phyloP scores from a whole-genome alignment of 2,888 invertebrate genomes.

The Plagiodera versicolora region DNA sequence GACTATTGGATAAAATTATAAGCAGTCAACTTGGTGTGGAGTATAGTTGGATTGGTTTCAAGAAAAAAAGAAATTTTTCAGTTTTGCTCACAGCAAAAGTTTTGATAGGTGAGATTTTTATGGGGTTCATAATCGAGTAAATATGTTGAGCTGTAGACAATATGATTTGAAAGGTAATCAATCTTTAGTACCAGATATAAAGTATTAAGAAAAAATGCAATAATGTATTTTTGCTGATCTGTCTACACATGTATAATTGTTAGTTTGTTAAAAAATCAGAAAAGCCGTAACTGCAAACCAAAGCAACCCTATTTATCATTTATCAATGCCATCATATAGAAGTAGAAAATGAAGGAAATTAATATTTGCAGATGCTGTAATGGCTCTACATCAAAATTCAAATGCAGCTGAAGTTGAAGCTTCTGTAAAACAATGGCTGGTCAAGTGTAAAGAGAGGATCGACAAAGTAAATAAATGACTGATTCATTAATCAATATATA shows the following conservation, averaged over 20 bases:
- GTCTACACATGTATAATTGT: no score
- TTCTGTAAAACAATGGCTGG: not conserved
- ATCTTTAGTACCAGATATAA: no score
- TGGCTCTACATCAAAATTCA: not conserved
- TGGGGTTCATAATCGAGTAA: not conserved
- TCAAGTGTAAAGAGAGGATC: not conserved
- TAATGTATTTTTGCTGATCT: no score
- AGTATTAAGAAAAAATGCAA: no score
- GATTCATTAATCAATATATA: not conserved
- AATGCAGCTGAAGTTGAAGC: slow-evolving; percentile 3
- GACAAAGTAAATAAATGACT: not conserved
- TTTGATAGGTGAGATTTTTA: slow-evolving; percentile 2
- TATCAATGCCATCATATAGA: not conserved
- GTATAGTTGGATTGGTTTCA: slow-evolving; percentile 10
- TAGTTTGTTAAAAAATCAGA: no score
- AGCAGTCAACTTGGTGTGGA: slow-evolving; percentile 4
- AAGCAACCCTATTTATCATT: no score
- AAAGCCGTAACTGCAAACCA: no score
- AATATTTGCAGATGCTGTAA: slow-evolving; percentile 2
- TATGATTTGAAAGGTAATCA: not conserved
- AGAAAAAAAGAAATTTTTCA: slow-evolving; percentile 2
- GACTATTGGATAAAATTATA: slow-evolving; percentile 11
- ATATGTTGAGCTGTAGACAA: not conserved
- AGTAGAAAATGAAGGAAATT: not conserved
- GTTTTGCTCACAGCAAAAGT: slow-evolving; percentile 3